These are phyloP conservation scores for Dryadula phaetusa DNA, from an alignment of 2,888 invertebrate genomes.

Conservation along the genomic window DNA sequence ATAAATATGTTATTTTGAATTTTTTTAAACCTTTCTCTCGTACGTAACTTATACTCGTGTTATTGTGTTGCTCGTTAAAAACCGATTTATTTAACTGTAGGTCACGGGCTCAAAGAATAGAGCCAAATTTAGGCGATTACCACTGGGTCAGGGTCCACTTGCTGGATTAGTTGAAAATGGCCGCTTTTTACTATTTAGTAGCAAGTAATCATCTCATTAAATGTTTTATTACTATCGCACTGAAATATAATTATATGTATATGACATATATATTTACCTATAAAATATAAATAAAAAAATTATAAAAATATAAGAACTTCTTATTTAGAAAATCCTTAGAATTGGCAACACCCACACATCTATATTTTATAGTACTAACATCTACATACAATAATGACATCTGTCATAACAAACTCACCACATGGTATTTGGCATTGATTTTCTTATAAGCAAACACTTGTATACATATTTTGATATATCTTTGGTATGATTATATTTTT, in stretches of 20 bases:
- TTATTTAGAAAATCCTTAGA: neutral
- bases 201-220: no score
- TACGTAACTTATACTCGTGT: neutral
- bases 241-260: no score
- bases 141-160: conserved; percentile 32
- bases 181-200: neutral
- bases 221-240: no score
- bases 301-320: neutral
- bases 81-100: conserved; percentile 37
- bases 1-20: neutral
- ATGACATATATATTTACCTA: no score
- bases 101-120: conserved; percentile 21
- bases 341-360: neutral
- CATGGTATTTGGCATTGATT: conserved; percentile 20
- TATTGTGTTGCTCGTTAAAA: conserved; percentile 36
- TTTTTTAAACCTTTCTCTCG: neutral
- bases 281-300: no score
- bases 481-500: neutral
- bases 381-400: conserved; percentile 8
- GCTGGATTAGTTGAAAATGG: conserved; percentile 14
- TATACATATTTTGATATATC: neutral
- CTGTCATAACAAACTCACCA: conserved; percentile 25
- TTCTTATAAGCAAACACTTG: conserved; percentile 7
- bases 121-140: conserved; percentile 28
- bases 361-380: neutral